A percentile compares a stretch with the other conserved stretches of the same genome.
These are phyloP conservation scores for Holothuria scabra DNA, from an alignment of 53 echinoderm and acorn worm species.

Conservation along the genomic window DNA sequence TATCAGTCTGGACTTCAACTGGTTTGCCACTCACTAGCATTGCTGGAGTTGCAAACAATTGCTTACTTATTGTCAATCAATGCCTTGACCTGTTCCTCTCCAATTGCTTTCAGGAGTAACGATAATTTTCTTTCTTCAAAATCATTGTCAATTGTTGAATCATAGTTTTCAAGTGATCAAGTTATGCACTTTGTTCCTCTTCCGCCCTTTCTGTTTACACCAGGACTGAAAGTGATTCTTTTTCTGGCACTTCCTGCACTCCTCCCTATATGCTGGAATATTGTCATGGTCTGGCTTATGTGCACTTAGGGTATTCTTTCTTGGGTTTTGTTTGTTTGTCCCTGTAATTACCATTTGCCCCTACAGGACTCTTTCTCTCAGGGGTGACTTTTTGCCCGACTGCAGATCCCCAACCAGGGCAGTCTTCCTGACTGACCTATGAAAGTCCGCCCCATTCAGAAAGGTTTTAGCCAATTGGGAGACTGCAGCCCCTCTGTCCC, in stretches of 20 bases:
- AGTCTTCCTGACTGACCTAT: too few species aligned
- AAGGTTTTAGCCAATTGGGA: too few species aligned
- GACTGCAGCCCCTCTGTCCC: too few species aligned
- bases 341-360: background rate
- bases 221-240: constrained; percentile 42
- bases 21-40: too few species aligned
- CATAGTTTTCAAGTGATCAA: background rate
- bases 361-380: too few species aligned
- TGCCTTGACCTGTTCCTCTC: constrained; percentile 13
- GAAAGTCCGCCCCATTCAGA: too few species aligned
- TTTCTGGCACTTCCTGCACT: constrained; percentile 47
- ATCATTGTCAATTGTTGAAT: background rate
- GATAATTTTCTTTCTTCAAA: constrained; percentile 14
- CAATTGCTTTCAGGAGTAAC: background rate
- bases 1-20: constrained; percentile 63
- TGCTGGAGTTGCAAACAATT: too few species aligned
- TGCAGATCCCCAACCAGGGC: too few species aligned
- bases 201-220: constrained; percentile 20
- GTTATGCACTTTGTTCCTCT: constrained; percentile 6
- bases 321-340: background rate
- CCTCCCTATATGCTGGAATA: constrained; percentile 54
- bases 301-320: constrained; percentile 1
- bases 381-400: too few species aligned
- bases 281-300: constrained; percentile 43
- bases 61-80: background rate